Evolutionary conservation across 2,113 vertebrate genomes (phyloP), one percentile per base, ranked within the genome.

Genomic region (Alethe diademata): DNA sequence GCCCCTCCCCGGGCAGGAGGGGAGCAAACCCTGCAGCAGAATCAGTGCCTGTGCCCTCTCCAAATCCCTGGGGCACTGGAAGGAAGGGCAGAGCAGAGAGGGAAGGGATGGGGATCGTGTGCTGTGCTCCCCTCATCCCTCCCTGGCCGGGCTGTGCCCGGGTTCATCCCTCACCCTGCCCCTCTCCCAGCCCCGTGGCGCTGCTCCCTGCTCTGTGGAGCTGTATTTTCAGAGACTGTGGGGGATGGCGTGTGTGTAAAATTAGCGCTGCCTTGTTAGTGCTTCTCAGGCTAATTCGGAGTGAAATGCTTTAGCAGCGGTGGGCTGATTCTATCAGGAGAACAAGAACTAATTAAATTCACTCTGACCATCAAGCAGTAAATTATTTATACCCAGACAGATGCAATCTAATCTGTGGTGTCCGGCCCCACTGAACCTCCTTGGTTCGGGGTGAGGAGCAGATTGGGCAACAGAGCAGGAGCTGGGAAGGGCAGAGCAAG

Each of bases 271-370:
- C 97, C 97, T 98, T 95, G 97, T 98, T 97, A 98, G 98, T 96
- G 97, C 97, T 97, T 97, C 97, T 96, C 97, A 98, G 97, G 97
- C 98, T 98, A 97, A 98, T 98, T 98, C 97, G 95, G 97, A 98
- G 98, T 98, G 98, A 98, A 98, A 97, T 97, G 98, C 97, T 98
- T 94, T 98, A 98, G 97, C 97, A 94, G 92, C 96, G 95, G 98
- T 97, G 97, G 97, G 98, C 96, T 98, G 98, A 98, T 98, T 98
- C 98, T 97, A 98, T 98, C 97, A 97, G 97, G 97, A 98, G 97
- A 97, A 98, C 96, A 97, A 98, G 98, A 96, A 91, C 97, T 97
- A 96, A 97, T 95, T 97, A 98, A 98, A 97, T 98, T 98, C 97
- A 93, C 97, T 97, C 97, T 98, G 97, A 98, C 98, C 98, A 97